Base-by-base conservation (phyloP, 2,888 invertebrate species). In the Hydriomena furcata region DNA sequence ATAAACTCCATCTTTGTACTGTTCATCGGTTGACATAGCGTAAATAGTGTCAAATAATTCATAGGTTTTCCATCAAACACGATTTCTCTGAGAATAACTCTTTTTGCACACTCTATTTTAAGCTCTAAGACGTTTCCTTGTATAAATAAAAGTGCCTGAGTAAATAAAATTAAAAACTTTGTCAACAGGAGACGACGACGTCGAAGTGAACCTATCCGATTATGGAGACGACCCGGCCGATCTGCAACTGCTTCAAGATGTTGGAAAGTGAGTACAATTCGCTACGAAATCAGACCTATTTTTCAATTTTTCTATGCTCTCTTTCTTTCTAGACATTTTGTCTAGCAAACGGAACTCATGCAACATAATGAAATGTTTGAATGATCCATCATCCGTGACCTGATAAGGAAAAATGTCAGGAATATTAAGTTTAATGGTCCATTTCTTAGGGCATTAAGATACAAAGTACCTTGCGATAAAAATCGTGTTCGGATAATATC, bases 201-300 rank as follows among this genome's bases (percentile, higher is more conserved):
- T 85, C 30, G 88, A 85, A 60, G 72, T 83, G 42, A 84, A 75
- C 62, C 66, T 77, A 55, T 73, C 84, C 11, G 94, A 94, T 71
- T 94, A 94, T 77, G 91, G 92, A 32, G 94, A 94, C 61, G 94
- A 94, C 65, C 92, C 93, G 6, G 85, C 93, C 60, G 94, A 94
- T 63, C 84, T 93, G 68, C 92, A 93, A 70, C 71, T 94, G 63
- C 83, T 94, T 55, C 93, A 93, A 68, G 92, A 93, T 60, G 93
- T 93, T 60, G 93, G 94, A 82, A 94, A 94, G 94, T 94, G 85
- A 93, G 94, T 91, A 32, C 25, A 50, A 30, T 10, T 0, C 0
- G 3, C 21, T 24, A 13, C 5, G 13, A 10, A 28, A 28, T 47
- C 49, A 45, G 36, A 13, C 5, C 4, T 17, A 17, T 3, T 17